Evolutionary conservation across 2,113 vertebrate genomes (phyloP).

Genomic region (Caloenas nicobarica): DNA sequence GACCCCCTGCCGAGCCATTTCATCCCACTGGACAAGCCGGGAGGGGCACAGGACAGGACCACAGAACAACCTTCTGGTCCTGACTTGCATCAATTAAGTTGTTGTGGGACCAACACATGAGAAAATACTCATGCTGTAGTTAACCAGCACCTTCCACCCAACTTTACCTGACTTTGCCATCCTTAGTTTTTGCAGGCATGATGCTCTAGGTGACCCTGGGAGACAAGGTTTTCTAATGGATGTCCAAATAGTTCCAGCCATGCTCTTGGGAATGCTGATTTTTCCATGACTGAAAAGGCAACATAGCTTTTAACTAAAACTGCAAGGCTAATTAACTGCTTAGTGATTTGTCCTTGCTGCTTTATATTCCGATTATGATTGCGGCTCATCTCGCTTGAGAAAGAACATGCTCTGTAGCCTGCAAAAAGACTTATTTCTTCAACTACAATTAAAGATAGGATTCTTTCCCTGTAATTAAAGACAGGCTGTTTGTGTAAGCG

Average conservation of each 20-base stretch:
- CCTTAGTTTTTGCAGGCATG: not conserved
- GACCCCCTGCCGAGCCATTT: not conserved
- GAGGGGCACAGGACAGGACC: not conserved
- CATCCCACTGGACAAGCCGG: not conserved
- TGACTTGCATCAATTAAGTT: not conserved
- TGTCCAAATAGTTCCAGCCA: not conserved
- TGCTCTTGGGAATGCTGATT: not conserved
- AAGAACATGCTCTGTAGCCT: not conserved
- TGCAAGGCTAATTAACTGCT: constrained; percentile 7
- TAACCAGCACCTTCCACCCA: not conserved
- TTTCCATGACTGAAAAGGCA: constrained; percentile 1
- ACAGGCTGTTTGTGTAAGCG: not conserved
- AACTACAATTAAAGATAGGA: not conserved
- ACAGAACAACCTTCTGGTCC: not conserved
- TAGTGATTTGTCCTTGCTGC: not conserved
- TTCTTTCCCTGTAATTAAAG: constrained; percentile 15
- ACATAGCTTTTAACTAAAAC: not conserved
- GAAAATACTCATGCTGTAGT: not conserved
- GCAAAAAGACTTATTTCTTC: constrained; percentile 6
- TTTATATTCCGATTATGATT: not conserved
- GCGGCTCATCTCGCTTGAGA: not conserved
- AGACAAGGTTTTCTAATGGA: not conserved
- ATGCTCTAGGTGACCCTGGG: not conserved
- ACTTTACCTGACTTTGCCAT: not conserved
- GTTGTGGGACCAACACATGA: not conserved